phyloP scores from a whole-genome alignment of 2,888 invertebrate species.

The Sialis fuliginosa region DNA sequence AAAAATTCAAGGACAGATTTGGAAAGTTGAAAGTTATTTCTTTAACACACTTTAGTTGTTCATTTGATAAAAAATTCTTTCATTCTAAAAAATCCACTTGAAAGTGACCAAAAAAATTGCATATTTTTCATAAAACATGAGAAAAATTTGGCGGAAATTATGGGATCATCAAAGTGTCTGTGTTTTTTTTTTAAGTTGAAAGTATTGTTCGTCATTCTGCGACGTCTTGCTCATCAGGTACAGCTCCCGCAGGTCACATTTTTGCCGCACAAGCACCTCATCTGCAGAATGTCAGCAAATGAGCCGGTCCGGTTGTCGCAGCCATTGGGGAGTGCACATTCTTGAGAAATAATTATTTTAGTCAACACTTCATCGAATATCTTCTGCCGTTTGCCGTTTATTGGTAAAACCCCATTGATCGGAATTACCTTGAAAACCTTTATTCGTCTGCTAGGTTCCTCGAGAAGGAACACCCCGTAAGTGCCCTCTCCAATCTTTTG shows the following conservation, averaged over 20 bases:
- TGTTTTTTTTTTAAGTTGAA: too few species aligned
- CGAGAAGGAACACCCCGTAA: constrained; percentile 73
- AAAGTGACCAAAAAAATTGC: too few species aligned
- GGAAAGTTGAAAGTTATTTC: too few species aligned
- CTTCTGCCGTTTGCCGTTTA: constrained; percentile 84
- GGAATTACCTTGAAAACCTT: constrained; percentile 80
- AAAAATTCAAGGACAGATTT: too few species aligned
- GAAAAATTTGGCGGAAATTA: too few species aligned
- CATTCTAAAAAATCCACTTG: too few species aligned
- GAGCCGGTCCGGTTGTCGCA: constrained; percentile 42
- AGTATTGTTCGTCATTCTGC: constrained; percentile 74
- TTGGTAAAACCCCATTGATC: constrained; percentile 61
- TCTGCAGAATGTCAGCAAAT: constrained; percentile 51
- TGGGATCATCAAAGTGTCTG: too few species aligned
- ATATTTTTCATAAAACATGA: too few species aligned
- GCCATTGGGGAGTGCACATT: constrained; percentile 48
- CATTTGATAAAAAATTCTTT: too few species aligned
- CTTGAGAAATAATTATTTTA: constrained; percentile 80
- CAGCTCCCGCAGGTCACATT: constrained; percentile 74
- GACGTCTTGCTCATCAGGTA: constrained; percentile 57
- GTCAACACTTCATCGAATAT: constrained; percentile 73
- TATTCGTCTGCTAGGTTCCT: constrained; percentile 30
- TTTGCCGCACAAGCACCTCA: constrained; percentile 56
- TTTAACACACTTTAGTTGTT: too few species aligned
- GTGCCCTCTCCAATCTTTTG: constrained; percentile 92